Evolutionary conservation across 2,113 vertebrate genomes (phyloP), one percentile per base, ranked within the genome.

Genomic region (Jacana jacana): DNA sequence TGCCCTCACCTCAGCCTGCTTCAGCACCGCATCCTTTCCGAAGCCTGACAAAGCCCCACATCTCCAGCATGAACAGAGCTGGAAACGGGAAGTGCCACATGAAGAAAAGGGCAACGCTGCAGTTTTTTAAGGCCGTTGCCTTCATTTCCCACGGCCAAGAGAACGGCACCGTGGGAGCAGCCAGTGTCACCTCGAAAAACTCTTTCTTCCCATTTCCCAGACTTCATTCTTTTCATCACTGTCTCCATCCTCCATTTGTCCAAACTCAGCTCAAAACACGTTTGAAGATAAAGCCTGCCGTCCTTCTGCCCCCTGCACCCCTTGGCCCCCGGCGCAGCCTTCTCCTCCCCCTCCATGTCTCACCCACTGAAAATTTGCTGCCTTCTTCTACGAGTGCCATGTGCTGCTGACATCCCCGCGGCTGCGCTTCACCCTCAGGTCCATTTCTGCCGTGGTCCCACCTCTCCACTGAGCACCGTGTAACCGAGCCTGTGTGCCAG

Each of bases 381-480:
- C 52, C 10, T 64, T 57, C 65, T 48, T 7, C 7, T 9, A 17
- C 0, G 2, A 48, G 39, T 0, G 1, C 30, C 1, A 1, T 7
- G 9, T 22, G 9, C 28, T 5, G 5, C 37, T 58, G 55, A 31
- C 33, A 11, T 17, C 28, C 35, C 54, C 7, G 27, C 1, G 5
- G 68, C 68, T 39, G 19, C 3, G 0, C 33, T 52, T 64, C 63
- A 27, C 20, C 33, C 75, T 24, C 2, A 1, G 33, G 10, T 46
- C 49, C 42, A 7, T 58, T 86, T 40, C 63, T 8, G 9, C 61
- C 13, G 40, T 0, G 1, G 24, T 39, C 55, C 57, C 25, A 28
- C 44, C 64, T 57, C 9, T 2, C 13, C 1, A 0, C 19, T 0
- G 1, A 82, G 76, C 33, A 33, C 10, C 1, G 1, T 1, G 3